These are phyloP conservation scores for Aviceda subcristata DNA, from an alignment of 2,113 vertebrate genomes.

Conservation along the genomic window DNA sequence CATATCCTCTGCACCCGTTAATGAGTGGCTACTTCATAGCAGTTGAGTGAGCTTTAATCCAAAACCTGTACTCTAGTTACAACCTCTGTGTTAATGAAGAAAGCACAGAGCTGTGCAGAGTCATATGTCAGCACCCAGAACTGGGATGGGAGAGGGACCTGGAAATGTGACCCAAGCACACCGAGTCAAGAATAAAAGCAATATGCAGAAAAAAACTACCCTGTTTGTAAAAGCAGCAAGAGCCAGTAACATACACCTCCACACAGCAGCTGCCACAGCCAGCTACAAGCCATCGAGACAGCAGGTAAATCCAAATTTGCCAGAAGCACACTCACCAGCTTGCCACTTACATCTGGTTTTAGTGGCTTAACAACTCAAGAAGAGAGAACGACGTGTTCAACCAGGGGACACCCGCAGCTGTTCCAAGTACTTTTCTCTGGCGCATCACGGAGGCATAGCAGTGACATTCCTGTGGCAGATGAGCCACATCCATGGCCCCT, in stretches of 20 bases:
- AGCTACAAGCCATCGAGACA: not conserved
- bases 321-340: not conserved
- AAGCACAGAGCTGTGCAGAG: not conserved
- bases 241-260: not conserved
- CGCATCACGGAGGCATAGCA: no score
- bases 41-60: not conserved
- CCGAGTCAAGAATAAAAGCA: not conserved
- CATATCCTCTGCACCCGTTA: not conserved
- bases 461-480: not conserved
- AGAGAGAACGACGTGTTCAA: not conserved
- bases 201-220: not conserved
- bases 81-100: not conserved
- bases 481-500: not conserved
- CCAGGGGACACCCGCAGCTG: not conserved
- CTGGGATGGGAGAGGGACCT: not conserved
- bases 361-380: not conserved
- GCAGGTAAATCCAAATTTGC: not conserved
- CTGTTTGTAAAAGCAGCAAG: not conserved
- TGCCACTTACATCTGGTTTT: not conserved
- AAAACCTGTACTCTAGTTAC: not conserved
- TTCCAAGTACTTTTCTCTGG: not conserved
- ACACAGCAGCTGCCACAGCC: not conserved
- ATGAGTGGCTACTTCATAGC: not conserved
- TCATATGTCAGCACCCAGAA: not conserved
- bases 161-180: not conserved